Evolutionary conservation across 30 jellyfish, hydroid and myxozoan genomes (phyloP).

Genomic region (Cassiopea andromeda): DNA sequence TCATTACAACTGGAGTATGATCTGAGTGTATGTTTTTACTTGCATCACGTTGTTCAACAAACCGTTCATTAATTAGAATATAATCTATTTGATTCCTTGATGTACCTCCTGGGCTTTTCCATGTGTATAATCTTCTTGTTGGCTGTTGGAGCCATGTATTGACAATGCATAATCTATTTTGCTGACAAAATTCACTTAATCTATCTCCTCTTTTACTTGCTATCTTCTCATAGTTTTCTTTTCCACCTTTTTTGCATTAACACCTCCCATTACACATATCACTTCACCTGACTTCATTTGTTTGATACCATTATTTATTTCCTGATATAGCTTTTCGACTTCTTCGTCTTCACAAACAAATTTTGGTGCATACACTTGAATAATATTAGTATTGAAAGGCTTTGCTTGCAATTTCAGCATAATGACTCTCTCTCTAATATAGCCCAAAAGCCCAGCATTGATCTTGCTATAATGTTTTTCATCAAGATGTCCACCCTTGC

Average conservation of each 20-base stretch:
- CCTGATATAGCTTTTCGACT: slow-evolving; percentile 12
- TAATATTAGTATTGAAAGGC: slow-evolving; percentile 9
- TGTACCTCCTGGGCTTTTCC: slow-evolving; percentile 20
- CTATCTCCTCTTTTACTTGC: slow-evolving; percentile 13
- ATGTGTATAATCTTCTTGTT: slow-evolving; percentile 14
- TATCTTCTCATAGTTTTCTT: slow-evolving; percentile 2
- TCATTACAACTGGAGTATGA: background rate
- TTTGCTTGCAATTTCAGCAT: slow-evolving; percentile 14
- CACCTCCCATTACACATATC: slow-evolving; percentile 37
- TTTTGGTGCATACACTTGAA: slow-evolving; percentile 42
- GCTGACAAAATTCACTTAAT: background rate
- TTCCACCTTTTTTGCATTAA: slow-evolving; percentile 26
- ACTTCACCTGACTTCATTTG: slow-evolving; percentile 35
- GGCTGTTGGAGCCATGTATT: slow-evolving; percentile 27
- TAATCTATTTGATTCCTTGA: background rate
- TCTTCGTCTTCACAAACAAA: slow-evolving; percentile 32
- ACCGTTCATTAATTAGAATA: background rate
- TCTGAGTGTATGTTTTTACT: background rate
- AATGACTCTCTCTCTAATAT: slow-evolving; percentile 10
- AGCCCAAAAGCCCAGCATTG: slow-evolving; percentile 23
- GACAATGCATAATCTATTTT: background rate
- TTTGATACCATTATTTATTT: background rate
- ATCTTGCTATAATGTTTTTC: background rate
- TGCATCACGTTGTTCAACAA: background rate
- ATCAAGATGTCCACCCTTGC: slow-evolving; percentile 2